A percentile compares a stretch with the other conserved stretches of the same genome.
Conservation (phyloP, 2,888 invertebrate species). For the Ochropacha duplaris region DNA sequence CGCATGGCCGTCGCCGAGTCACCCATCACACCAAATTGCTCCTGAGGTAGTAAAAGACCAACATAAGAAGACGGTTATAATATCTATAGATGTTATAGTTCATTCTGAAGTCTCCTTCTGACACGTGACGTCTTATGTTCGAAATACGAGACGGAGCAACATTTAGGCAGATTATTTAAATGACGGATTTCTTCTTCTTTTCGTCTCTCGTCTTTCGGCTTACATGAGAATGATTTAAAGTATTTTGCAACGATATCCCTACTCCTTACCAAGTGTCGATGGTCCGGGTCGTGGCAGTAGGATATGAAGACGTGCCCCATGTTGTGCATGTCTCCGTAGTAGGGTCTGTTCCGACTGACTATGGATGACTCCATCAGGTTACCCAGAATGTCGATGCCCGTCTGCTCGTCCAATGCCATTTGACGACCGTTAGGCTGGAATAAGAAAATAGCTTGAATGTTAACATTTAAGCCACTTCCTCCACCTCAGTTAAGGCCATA, state of each 20-base stretch:
- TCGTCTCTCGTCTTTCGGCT: too few relatives aligned
- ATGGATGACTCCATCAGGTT: slow-evolving; percentile 90
- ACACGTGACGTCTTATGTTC: too few relatives aligned
- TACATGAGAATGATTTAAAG: too few relatives aligned
- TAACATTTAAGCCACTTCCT: not conserved
- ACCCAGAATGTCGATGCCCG: slow-evolving; percentile 90
- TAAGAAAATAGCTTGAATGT: not conserved
- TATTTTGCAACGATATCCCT: too few relatives aligned
- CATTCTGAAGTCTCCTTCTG: too few relatives aligned
- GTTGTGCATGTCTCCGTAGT: slow-evolving; percentile 93
- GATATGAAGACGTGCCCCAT: slow-evolving; percentile 91
- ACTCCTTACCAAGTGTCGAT: slow-evolving; percentile 84
- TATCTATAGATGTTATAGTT: too few relatives aligned
- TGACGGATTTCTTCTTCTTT: too few relatives aligned
- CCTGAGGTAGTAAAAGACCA: slow-evolving; percentile 67
- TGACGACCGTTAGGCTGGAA: slow-evolving; percentile 82
- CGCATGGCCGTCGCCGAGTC: slow-evolving; percentile 93
- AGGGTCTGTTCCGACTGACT: slow-evolving; percentile 85
- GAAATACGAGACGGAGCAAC: too few relatives aligned
- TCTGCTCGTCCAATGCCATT: slow-evolving; percentile 83
- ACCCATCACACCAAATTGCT: slow-evolving; percentile 91
- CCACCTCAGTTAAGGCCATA: too few relatives aligned
- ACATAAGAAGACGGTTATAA: not conserved
- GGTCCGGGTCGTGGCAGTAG: slow-evolving; percentile 91
- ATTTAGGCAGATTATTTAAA: too few relatives aligned